Evolutionary conservation across 2,113 vertebrate genomes (phyloP), one percentile per base, ranked within the genome.

Genomic region (Zosterops hypoxanthus): DNA sequence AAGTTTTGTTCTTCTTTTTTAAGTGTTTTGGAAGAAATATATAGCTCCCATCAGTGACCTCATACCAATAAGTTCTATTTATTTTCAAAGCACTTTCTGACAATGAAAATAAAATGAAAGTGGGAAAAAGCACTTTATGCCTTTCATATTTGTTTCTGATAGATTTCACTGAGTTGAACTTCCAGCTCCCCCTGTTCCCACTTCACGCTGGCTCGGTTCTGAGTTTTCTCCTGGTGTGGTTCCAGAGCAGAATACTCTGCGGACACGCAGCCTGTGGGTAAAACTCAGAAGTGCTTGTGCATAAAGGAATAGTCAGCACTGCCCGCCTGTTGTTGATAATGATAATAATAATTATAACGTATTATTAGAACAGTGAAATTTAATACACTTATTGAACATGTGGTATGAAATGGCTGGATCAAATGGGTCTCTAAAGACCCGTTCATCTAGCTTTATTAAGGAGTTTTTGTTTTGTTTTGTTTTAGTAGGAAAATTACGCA

Each of bases 181-280:
- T 50, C 14, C 55, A 73, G 42, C 7, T 36, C 3, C 21, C 3
- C 8, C 4, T 28, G 20, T 41, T 28, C 41, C 26, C 5, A 3
- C 6, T 23, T 56, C 20, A 18, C 1, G 2, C 41, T 25, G 36
- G 7, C 69, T 90, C 0, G 0, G 3, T 49, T 77, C 42, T 56
- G 50, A 12, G 1, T 57, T 73, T 78, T 81, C 36, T 76, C 15
- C 33, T 52, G 66, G 1, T 4, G 4, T 4, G 6, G 7, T 28
- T 69, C 47, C 39, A 8, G 39, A 18, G 20, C 6, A 46, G 42
- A 18, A 33, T 1, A 2, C 15, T 34, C 31, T 29, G 29, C 34
- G 2, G 5, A 28, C 12, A 4, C 0, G 3, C 31, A 57, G 29
- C 44, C 70, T 1, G 0, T 4, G 26, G 12, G 3, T 61, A 47